phyloP scores from a whole-genome alignment of 2,888 invertebrate species.

The Scrobipalpa atriplicella region DNA sequence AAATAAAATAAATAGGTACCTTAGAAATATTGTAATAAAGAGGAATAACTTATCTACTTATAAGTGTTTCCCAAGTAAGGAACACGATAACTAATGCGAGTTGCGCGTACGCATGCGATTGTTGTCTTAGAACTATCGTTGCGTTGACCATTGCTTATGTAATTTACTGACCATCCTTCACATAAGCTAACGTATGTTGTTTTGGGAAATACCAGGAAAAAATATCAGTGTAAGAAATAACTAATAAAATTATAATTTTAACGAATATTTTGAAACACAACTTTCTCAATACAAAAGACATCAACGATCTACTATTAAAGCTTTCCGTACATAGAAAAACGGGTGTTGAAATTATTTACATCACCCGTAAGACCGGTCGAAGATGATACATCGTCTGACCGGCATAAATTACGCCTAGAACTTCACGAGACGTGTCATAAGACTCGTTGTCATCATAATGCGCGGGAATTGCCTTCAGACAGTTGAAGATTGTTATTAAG shows the following conservation, averaged over 20 bases:
- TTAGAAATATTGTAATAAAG: too few relatives aligned
- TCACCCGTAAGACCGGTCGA: slow-evolving; percentile 54
- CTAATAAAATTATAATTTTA: not conserved
- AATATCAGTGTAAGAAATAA: not conserved
- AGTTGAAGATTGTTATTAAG: slow-evolving; percentile 53
- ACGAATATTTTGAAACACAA: not conserved
- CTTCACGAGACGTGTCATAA: slow-evolving; percentile 43
- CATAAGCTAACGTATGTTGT: not conserved
- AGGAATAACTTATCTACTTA: too few relatives aligned
- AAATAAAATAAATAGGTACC: too few relatives aligned
- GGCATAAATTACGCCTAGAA: slow-evolving; percentile 48
- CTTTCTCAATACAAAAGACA: slow-evolving; percentile 27
- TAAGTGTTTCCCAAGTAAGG: not conserved
- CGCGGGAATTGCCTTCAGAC: slow-evolving; percentile 39
- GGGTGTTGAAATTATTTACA: slow-evolving; percentile 58
- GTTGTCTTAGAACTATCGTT: not conserved
- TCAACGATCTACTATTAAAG: too few relatives aligned
- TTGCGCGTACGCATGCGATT: not conserved
- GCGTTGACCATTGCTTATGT: slow-evolving; percentile 4
- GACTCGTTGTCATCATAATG: slow-evolving; percentile 43
- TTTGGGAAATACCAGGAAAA: slow-evolving; percentile 1
- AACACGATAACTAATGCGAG: not conserved
- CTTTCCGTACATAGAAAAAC: slow-evolving; percentile 44
- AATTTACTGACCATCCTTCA: not conserved
- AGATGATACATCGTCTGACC: slow-evolving; percentile 52